These are phyloP conservation scores for Notospermus geniculatus DNA, from an alignment of 1,140 invertebrate genomes.

Conservation along the genomic window DNA sequence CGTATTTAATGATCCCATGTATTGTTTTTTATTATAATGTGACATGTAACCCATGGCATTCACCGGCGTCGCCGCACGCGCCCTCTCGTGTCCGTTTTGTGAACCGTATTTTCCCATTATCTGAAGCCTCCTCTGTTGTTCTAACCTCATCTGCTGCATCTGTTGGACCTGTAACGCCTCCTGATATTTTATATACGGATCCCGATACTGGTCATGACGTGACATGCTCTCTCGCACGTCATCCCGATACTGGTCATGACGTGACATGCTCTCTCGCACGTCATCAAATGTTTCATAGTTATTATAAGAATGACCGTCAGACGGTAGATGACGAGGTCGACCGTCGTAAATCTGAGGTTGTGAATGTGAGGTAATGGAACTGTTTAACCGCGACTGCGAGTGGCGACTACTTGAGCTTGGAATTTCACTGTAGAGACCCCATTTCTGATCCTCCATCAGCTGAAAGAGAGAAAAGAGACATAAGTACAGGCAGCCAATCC, in stretches of 20 bases:
- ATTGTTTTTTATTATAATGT: not conserved
- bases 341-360: conserved; percentile 19
- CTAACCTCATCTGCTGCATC: not conserved
- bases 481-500: no score
- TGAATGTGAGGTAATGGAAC: not conserved
- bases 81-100: not conserved
- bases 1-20: no score
- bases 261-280: conserved; percentile 60
- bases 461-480: conserved; percentile 13
- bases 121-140: no score
- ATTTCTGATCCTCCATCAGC: not conserved
- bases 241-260: conserved; percentile 5
- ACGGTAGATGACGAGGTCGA: conserved; percentile 60
- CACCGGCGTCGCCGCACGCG: not conserved
- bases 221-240: no score
- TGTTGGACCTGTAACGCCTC: not conserved
- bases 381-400: no score
- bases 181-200: not conserved
- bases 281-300: conserved; percentile 60
- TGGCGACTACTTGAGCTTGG: no score
- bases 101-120: no score
- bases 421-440: not conserved
- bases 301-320: conserved; percentile 52
- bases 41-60: not conserved
- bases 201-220: no score